These are phyloP conservation scores for Drosophila suboccidentalis DNA, from an alignment of 2,888 invertebrate species.

Conservation along the genomic window DNA sequence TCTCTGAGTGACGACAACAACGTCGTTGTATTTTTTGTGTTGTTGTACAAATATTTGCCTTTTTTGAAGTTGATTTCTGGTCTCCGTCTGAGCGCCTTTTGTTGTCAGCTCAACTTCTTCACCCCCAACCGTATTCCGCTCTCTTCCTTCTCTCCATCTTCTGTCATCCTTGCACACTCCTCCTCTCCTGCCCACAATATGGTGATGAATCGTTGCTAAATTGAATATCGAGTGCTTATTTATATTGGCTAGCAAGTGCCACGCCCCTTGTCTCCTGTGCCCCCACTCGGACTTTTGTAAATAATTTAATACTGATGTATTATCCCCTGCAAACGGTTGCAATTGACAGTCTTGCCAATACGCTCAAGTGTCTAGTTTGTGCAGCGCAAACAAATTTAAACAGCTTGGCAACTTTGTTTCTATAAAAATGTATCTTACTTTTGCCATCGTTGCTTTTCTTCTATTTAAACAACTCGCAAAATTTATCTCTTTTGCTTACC, in stretches of 20 bases:
- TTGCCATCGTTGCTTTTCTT: background rate
- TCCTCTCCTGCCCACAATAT: constrained; percentile 42
- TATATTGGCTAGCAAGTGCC: constrained; percentile 61
- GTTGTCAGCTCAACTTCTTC: constrained; percentile 59
- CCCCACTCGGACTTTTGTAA: constrained; percentile 18
- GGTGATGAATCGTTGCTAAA: constrained; percentile 71
- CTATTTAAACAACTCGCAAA: background rate
- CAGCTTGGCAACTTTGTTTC: constrained; percentile 56
- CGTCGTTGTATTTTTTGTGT: constrained; percentile 36
- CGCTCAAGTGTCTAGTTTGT: constrained; percentile 59
- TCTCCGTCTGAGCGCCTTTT: constrained; percentile 68
- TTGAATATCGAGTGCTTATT: constrained; percentile 79
- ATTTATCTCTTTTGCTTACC: constrained; percentile 13
- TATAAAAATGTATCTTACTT: constrained; percentile 20
- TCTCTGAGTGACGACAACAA: constrained; percentile 52
- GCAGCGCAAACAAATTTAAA: constrained; percentile 64
- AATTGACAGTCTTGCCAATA: constrained; percentile 30
- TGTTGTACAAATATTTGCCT: constrained; percentile 75
- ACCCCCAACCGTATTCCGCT: background rate
- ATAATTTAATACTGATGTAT: constrained; percentile 71
- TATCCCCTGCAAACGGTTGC: constrained; percentile 39
- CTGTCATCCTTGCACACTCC: background rate
- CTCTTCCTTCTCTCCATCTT: constrained; percentile 3
- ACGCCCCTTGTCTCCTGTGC: constrained; percentile 27
- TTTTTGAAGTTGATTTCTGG: constrained; percentile 79